These are phyloP conservation scores for Trichopoda pennipes DNA, from an alignment of 2,888 invertebrate genomes.

Conservation along the genomic window DNA sequence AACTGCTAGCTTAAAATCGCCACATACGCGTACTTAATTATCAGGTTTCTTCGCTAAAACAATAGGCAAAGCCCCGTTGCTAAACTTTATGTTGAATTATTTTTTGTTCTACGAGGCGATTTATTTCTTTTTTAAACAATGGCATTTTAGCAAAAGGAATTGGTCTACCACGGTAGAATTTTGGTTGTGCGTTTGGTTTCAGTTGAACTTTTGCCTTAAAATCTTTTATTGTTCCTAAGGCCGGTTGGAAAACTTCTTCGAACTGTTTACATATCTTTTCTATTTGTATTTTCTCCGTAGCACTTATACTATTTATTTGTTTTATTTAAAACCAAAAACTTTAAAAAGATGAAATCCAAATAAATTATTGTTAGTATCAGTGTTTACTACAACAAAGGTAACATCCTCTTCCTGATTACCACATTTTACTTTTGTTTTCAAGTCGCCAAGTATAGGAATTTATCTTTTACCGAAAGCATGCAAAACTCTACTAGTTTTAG, in stretches of 20 bases:
- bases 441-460: no score
- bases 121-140: constrained; percentile 30
- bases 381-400: no score
- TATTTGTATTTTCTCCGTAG: background rate
- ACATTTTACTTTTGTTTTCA: constrained; percentile 50
- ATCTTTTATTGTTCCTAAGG: constrained; percentile 46
- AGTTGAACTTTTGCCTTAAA: constrained; percentile 46
- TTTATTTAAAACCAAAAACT: constrained; percentile 59
- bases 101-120: constrained; percentile 4
- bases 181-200: constrained; percentile 53
- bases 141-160: constrained; percentile 63
- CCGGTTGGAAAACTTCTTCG: constrained; percentile 26
- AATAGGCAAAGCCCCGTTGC: constrained; percentile 9
- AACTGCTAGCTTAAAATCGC: constrained; percentile 65
- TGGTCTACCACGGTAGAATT: constrained; percentile 59
- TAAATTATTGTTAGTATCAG: no score
- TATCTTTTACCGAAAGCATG: no score
- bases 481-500: no score
- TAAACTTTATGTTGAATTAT: constrained; percentile 41
- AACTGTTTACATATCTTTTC: background rate
- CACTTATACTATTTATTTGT: constrained; percentile 44
- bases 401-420: constrained; percentile 6
- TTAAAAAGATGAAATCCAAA: no score
- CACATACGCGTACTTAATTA: constrained; percentile 70
- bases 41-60: constrained; percentile 73